A percentile compares a stretch with the other conserved stretches of the same genome.
Conservation (phyloP, 2,888 invertebrate species). For the Pristionchus exspectatus region DNA sequence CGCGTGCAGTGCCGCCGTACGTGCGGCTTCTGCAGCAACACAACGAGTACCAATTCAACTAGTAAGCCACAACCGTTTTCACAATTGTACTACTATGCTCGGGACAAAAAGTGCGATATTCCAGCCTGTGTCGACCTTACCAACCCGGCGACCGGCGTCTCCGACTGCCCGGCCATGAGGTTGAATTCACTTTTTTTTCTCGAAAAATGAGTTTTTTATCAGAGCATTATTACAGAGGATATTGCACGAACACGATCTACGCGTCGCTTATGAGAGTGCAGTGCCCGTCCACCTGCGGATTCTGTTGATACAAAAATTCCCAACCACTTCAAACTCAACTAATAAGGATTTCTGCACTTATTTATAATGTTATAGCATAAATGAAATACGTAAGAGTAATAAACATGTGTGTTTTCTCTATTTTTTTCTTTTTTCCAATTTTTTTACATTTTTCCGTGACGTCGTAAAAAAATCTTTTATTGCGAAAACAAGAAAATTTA, state of each 20-base stretch:
- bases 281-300: not conserved
- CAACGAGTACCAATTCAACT: not conserved
- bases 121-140: constrained; percentile 1
- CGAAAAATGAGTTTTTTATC: not conserved
- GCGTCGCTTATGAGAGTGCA: not conserved
- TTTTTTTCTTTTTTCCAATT: no score
- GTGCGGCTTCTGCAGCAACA: constrained; percentile 5
- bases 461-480: no score
- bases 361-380: not conserved
- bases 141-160: not conserved
- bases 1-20: not conserved
- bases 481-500: no score
- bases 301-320: not conserved
- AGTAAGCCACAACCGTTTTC: not conserved
- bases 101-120: not conserved
- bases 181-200: not conserved
- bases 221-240: not conserved
- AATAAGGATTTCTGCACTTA: not conserved
- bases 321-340: not conserved
- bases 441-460: no score
- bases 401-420: no score
- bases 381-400: no score
- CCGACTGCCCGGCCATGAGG: constrained; percentile 18
- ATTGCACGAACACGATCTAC: constrained; percentile 18
- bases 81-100: no score